Conservation (phyloP, 1,140 invertebrate species). For the Theocolax elegans region DNA sequence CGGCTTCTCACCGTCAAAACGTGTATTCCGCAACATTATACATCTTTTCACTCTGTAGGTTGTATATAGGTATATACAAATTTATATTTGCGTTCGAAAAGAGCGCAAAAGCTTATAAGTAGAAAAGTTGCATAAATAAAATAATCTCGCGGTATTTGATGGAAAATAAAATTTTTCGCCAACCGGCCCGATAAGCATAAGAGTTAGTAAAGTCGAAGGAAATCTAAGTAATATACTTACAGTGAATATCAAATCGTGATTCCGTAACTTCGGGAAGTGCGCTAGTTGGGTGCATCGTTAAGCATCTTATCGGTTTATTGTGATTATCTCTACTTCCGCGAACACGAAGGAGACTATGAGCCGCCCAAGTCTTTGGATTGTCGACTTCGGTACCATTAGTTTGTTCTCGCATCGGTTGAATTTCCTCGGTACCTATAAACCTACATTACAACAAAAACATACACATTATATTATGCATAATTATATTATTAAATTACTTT, state of each 20-base stretch:
- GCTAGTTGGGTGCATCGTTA: constrained; percentile 86
- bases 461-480: no score
- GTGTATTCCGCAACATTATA: no score
- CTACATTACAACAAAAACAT: no score
- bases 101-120: no score
- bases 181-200: background rate
- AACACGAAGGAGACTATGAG: constrained; percentile 82
- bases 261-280: constrained; percentile 73
- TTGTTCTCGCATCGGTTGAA: constrained; percentile 73
- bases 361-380: constrained; percentile 84
- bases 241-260: constrained; percentile 84
- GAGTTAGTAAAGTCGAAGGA: background rate
- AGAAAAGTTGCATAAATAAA: background rate
- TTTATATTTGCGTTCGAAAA: no score
- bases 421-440: constrained; percentile 75
- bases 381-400: constrained; percentile 86
- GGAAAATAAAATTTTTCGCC: background rate
- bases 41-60: no score
- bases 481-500: no score
- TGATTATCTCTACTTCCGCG: constrained; percentile 82
- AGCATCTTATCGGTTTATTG: constrained; percentile 79
- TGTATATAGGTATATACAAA: no score
- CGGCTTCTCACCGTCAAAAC: no score
- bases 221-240: constrained; percentile 71
- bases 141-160: background rate